Evolutionary conservation across 2,113 vertebrate genomes (phyloP), one percentile per base, ranked within the genome.

Genomic region (Columba janthina): DNA sequence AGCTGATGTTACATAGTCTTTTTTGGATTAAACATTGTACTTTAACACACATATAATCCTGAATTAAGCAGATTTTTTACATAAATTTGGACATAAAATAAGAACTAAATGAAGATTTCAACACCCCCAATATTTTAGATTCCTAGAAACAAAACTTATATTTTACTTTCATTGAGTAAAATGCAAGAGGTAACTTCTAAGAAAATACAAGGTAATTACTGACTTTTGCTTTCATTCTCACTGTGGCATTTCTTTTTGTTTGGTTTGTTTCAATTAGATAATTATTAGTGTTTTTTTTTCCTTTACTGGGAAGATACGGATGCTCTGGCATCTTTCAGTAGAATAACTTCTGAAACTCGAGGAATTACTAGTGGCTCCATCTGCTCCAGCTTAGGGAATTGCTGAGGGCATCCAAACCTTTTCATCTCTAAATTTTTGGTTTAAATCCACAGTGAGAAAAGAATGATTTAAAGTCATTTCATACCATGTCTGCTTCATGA

Each of bases 171-270:
- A 20, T 64, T 17, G 2, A 31, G 51, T 67, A 17, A 70, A n/a
- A 1, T 32, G 9, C 5, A 69, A 61, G 5, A 13, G 12, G 3
- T 15, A 67, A 42, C 14, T 56, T 83, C 0, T 19, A 66, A 77
- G 28, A 36, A 70, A 80, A 67, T 26, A 26, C 5, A 50, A 69
- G 19, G 13, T 14, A 61, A 18, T 26, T 80, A 66, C 16, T 32
- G 12, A 32, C 5, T 34, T 91, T 50, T 85, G 3, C 7, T 84
- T 57, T 84, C 22, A 40, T 89, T 70, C 38, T 40, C 14, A 73
- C 3, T 15, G 6, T 44, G 2, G 9, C 0, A 0, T 40, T 60
- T 40, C 2, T 21, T 48, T 46, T n/a, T 40, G 3, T 24, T 53
- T 53, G 5, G 36, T 84, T 88, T 4, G 29, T 84, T 88, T 25